Evolutionary conservation across 1,140 invertebrate species (phyloP).

Genomic region (Diorhabda carinulata): DNA sequence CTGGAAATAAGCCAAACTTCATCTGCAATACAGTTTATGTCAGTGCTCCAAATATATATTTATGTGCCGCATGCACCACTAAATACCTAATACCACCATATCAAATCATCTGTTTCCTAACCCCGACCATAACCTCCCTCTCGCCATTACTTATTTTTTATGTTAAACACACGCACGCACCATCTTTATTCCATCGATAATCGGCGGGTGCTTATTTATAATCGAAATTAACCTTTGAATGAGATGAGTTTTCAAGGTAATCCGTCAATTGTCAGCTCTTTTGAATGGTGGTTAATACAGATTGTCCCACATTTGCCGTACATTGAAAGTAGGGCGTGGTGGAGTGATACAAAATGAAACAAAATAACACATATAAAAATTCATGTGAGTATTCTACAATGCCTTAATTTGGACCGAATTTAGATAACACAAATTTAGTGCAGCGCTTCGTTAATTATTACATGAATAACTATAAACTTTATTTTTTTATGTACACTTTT

Average conservation of each 20-base stretch:
- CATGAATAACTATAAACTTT: too few species aligned
- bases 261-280: constrained; percentile 9
- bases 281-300: constrained; percentile 3
- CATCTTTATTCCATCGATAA: background rate
- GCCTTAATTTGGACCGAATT: too few species aligned
- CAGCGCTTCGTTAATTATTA: too few species aligned
- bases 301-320: constrained; percentile 4
- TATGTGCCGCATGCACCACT: background rate
- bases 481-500: too few species aligned
- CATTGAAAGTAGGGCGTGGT: constrained; percentile 8
- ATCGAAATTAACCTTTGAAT: background rate
- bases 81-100: background rate
- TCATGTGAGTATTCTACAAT: constrained; percentile 6
- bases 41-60: background rate
- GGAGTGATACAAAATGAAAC: constrained; percentile 7
- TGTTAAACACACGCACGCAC: background rate
- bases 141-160: background rate
- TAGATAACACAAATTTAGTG: too few species aligned
- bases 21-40: constrained; percentile 15
- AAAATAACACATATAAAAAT: constrained; percentile 3
- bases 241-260: background rate
- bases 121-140: background rate
- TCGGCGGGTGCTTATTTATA: background rate
- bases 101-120: constrained; percentile 1
- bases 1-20: constrained; percentile 20